Evolutionary conservation across 2,888 invertebrate genomes (phyloP).

Genomic region (Tanypteryx hageni): DNA sequence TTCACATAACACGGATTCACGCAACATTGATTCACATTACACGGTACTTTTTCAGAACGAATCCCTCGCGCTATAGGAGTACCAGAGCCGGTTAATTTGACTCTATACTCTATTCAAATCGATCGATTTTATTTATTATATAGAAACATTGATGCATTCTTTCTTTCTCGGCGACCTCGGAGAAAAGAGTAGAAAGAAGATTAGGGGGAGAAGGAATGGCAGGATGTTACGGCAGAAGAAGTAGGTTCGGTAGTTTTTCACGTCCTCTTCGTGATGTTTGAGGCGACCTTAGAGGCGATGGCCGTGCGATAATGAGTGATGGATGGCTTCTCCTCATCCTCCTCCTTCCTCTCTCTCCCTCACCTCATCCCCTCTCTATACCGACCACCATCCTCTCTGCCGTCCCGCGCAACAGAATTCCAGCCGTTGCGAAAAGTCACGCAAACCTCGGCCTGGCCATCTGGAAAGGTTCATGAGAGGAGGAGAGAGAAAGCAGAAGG

Average conservation of each 20-base stretch:
- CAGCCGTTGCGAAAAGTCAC: neutral
- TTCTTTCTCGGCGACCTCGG: neutral
- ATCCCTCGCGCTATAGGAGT: no score
- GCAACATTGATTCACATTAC: no score
- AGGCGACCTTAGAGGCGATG: neutral
- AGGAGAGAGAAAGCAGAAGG: neutral
- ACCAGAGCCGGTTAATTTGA: no score
- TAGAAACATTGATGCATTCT: no score
- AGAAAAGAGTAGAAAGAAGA: slow-evolving; percentile 13
- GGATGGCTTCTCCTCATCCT: neutral
- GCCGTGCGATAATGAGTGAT: slow-evolving; percentile 27
- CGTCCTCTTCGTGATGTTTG: slow-evolving; percentile 10
- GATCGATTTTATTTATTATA: no score
- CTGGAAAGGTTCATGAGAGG: neutral
- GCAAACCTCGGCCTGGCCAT: slow-evolving; percentile 22
- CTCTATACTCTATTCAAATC: no score
- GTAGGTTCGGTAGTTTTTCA: neutral
- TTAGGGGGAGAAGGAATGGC: neutral
- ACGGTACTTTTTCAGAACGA: no score
- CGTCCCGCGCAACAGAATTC: neutral
- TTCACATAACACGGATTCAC: no score
- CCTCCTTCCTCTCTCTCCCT: neutral
- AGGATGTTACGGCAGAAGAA: neutral
- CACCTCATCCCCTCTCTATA: neutral
- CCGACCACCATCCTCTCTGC: neutral